Evolutionary conservation across 2,113 vertebrate species (phyloP).

Genomic region (Oreochromis niloticus): DNA sequence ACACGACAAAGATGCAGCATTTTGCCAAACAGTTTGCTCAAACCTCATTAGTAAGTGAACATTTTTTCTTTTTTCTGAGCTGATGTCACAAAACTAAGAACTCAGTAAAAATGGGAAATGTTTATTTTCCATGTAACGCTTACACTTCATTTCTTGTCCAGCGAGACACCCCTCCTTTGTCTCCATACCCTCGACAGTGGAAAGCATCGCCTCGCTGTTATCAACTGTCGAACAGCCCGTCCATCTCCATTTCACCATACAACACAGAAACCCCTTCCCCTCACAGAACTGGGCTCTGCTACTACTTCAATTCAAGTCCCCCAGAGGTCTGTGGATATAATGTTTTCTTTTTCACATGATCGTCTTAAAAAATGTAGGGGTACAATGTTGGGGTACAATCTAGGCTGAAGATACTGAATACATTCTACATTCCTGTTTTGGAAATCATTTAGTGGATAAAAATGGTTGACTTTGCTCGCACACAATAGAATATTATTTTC

Average conservation of each 20-base stretch:
- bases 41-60: background rate
- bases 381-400: background rate
- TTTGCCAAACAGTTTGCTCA: slow-evolving; percentile 12
- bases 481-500: background rate
- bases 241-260: background rate
- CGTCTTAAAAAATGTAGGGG: background rate
- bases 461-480: background rate
- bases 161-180: slow-evolving; percentile 30
- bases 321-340: background rate
- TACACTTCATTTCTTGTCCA: background rate
- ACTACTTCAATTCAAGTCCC: slow-evolving; percentile 11
- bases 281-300: background rate
- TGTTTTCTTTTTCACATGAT: background rate
- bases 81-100: background rate
- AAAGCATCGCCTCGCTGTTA: background rate
- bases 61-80: background rate
- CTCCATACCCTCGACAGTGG: slow-evolving; percentile 11
- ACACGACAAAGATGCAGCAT: background rate
- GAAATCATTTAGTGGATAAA: background rate
- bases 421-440: background rate
- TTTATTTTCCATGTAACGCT: background rate
- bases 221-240: background rate
- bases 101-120: background rate
- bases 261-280: background rate
- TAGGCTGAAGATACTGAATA: background rate